A percentile compares a stretch with the other conserved stretches of the same genome.
Evolutionary conservation across 2,888 invertebrate genomes (phyloP).

Genomic region (Cantharis rustica): DNA sequence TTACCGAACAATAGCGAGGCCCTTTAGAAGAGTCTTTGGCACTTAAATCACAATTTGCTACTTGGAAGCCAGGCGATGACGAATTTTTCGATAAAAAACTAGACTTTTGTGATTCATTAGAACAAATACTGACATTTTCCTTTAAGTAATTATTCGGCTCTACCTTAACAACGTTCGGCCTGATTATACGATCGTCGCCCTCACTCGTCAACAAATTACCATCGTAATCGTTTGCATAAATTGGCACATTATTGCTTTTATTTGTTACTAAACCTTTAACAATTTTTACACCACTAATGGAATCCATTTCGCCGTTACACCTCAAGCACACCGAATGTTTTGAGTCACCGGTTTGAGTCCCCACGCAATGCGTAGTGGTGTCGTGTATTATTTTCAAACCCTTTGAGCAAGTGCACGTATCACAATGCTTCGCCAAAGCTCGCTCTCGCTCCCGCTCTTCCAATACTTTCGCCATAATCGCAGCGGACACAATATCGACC

Average conservation of each 20-base stretch:
- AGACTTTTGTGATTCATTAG: not conserved
- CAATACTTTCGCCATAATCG: conserved; percentile 88
- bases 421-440: conserved; percentile 79
- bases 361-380: conserved; percentile 63
- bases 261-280: conserved; percentile 39
- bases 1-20: conserved; percentile 76
- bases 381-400: conserved; percentile 59
- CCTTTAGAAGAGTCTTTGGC: conserved; percentile 54
- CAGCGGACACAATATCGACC: conserved; percentile 80
- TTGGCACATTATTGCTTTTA: conserved; percentile 36
- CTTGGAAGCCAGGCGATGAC: conserved; percentile 35
- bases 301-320: conserved; percentile 59
- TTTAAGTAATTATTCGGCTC: conserved; percentile 53
- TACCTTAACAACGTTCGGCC: conserved; percentile 40
- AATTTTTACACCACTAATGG: conserved; percentile 37
- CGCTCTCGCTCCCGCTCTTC: conserved; percentile 84
- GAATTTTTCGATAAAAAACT: not conserved
- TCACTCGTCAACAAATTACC: conserved; percentile 16
- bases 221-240: conserved; percentile 37
- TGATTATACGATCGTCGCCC: conserved; percentile 4
- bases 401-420: conserved; percentile 75
- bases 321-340: conserved; percentile 63
- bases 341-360: conserved; percentile 68
- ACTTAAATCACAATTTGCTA: conserved; percentile 39
- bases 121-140: conserved; percentile 11